Percentiles rank a stretch among this genome's conserved stretches.
These are phyloP conservation scores for Atta texana DNA, from an alignment of 1,140 invertebrate species.

Conservation along the genomic window DNA sequence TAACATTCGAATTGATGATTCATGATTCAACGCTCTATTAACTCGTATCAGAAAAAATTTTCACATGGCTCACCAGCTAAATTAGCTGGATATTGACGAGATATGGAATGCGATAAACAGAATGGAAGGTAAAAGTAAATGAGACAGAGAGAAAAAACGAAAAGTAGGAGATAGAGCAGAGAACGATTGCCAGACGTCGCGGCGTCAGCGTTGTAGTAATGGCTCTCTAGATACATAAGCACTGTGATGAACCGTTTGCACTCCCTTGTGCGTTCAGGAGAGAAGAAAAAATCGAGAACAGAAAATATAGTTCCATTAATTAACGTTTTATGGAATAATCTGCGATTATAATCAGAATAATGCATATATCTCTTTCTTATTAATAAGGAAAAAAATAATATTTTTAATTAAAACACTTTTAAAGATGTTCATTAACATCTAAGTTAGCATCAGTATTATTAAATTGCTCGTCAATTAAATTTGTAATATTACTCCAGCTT, in stretches of 20 bases:
- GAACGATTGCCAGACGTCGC: slow-evolving; percentile 54
- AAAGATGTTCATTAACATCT: too few species aligned
- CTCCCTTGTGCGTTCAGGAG: not conserved
- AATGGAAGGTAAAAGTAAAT: not conserved
- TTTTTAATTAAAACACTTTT: too few species aligned
- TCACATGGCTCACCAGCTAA: not conserved
- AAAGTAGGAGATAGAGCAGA: slow-evolving; percentile 10
- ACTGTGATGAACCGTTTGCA: not conserved
- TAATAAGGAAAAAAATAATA: too few species aligned
- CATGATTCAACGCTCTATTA: slow-evolving; percentile 41
- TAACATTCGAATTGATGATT: slow-evolving; percentile 34
- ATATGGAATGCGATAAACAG: slow-evolving; percentile 39
- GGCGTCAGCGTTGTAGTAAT: slow-evolving; percentile 50
- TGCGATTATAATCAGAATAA: not conserved
- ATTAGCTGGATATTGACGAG: slow-evolving; percentile 39
- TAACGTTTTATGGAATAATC: not conserved
- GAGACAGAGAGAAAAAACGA: slow-evolving; percentile 5
- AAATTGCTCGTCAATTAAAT: too few species aligned
- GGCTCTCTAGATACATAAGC: slow-evolving; percentile 39
- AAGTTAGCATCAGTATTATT: too few species aligned
- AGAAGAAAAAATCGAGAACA: not conserved
- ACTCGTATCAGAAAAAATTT: slow-evolving; percentile 22
- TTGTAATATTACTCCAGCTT: too few species aligned
- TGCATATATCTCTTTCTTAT: not conserved
- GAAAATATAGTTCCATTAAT: not conserved